phyloP scores from a whole-genome alignment of 2,797 vertebrate genomes.

The Graptemys geographica region DNA sequence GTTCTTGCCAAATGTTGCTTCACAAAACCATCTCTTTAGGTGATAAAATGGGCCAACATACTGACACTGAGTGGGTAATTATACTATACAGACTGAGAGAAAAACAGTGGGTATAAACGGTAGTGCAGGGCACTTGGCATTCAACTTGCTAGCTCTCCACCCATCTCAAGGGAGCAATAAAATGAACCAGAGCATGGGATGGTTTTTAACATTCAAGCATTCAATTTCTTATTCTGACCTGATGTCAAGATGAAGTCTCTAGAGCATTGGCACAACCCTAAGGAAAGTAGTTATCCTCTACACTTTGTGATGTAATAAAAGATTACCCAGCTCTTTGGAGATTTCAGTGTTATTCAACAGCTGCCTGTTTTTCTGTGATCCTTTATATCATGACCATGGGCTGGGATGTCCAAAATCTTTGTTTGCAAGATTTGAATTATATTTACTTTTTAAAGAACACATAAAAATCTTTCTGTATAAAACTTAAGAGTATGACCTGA shows the following conservation, averaged over 20 bases:
- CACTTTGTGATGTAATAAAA: neutral
- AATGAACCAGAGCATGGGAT: neutral
- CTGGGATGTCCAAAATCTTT: neutral
- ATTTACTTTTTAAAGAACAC: neutral
- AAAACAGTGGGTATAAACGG: neutral
- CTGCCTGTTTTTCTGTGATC: neutral
- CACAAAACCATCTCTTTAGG: constrained; percentile 59
- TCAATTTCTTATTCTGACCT: neutral
- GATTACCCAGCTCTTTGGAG: neutral
- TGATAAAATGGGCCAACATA: constrained; percentile 54
- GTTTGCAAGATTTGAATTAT: neutral
- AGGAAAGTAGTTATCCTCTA: neutral
- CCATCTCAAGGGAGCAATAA: neutral
- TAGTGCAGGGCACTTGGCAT: constrained; percentile 22
- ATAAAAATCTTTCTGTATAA: neutral
- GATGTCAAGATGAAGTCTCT: neutral
- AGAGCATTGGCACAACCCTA: neutral
- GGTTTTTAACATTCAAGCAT: neutral
- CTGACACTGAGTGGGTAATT: constrained; percentile 48
- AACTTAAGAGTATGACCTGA: accelerated
- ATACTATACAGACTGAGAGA: constrained; percentile 36
- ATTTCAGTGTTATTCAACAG: neutral
- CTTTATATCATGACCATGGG: neutral
- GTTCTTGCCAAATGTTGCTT: constrained; percentile 54
- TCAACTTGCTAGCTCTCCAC: neutral